Base-by-base conservation (phyloP, 2,113 vertebrate species). In the Brevimyrus niger region DNA sequence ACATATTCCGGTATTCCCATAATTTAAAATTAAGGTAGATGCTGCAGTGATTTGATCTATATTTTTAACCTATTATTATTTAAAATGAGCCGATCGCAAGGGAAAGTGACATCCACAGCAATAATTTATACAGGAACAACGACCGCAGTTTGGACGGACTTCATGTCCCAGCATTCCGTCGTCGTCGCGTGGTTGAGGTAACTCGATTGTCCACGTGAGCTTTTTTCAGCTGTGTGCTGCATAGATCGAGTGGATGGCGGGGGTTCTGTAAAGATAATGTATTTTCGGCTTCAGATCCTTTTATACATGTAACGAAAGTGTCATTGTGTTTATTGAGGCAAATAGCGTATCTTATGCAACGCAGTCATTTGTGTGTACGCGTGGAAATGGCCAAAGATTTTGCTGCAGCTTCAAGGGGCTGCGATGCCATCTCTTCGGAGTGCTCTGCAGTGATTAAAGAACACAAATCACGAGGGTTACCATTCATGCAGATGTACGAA, bases 141-240 rank as follows among this genome's bases (percentile, higher is more conserved):
- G 4, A 42, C 11, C 73, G 31, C 73, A 42, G 31, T 80, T 38
- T 42, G 73, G 31, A 27, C 6, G 55, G 11, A 93, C 91, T 91
- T 90, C 93, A 92, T 91, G 92, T 92, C 89, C 91, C 93, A 90
- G 85, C n/a, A 89, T 27, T n/a, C 91, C 15, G 15, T 53, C 82
- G 42, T 46, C 61, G 91, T 92, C 92, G 91, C 92, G 82, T 82
- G 55, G 38, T 55, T 92, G 91, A 92, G 82, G 90, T 90, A 87
- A 91, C 50, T 38, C 44, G 76, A 69, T 38, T 21, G 87, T 84
- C 90, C 91, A 92, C 93, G 92, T 93, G 92, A 93, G 92, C 90
- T 84, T 89, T 88, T 89, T 93, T 93, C 92, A 91, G 92, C 91
- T 91, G 92, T 89, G 90, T 82, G 91, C 92, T 91, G 92, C 90